Evolutionary conservation across 92 coral and sea anemone genomes (phyloP), one percentile per base, ranked within the genome.

Genomic region (Zoanthus sansibaricus): DNA sequence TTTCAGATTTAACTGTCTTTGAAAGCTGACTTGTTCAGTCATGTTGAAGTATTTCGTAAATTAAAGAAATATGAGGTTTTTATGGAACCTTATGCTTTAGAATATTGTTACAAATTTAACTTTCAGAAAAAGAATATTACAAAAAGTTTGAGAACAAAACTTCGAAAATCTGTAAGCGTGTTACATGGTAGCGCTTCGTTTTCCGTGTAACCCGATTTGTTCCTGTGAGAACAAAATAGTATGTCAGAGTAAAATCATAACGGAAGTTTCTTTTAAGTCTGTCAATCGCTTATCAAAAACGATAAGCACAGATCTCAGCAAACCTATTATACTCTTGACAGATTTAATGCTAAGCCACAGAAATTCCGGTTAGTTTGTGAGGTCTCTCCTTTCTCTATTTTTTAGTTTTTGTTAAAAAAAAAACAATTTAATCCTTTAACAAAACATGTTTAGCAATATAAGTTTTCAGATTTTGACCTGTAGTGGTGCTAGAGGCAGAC

Each of bases 181-280:
- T 30, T 69, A 69, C 30, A 42, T 69, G 30, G 6, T 47, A 31
- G 30, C 25, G 25, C 25, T 25, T 21, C n/a, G 11, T 69, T 69
- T 69, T 69, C 31, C 16, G 15, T 12, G 5, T 4, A 69, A 15
- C 6, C 31, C 6, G 3, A 44, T 69, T 25, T 33, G 46, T 33
- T 32, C 74, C 3, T 69, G 47, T 69, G 47, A 33, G 74, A 30
- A 69, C 17, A 1, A 30, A 33, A 69, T n/a, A 14, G 16, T 7
- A 15, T 16, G 69, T 16, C 69, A 62, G 2, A 17, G 25, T 62
- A 12, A 69, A 7, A 69, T 33, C 74, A 7, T 69, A 69, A 15
- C 74, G 74, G 74, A 69, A 69, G 74, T 30, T 69, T 69, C 74
- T 69, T 69, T 3, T 20, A 21, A 69, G 31, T 69, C 74, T 69